phyloP scores from a whole-genome alignment of 2,888 invertebrate species.

The Meteorus cinctellus region DNA sequence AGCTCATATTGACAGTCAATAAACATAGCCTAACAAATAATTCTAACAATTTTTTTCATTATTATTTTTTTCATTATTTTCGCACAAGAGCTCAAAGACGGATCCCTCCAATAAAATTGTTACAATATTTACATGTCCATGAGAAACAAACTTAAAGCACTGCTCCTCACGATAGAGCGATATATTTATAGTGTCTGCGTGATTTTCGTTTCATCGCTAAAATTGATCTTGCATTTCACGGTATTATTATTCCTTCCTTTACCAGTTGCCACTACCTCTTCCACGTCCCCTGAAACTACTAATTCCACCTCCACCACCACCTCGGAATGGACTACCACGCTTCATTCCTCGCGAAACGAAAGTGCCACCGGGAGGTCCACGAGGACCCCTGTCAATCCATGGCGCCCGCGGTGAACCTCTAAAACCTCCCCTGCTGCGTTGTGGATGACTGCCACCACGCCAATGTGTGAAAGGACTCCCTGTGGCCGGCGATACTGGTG shows the following conservation, averaged over 20 bases:
- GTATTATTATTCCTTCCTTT: slow-evolving; percentile 72
- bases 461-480: slow-evolving; percentile 66
- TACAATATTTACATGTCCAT: slow-evolving; percentile 16
- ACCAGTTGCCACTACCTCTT: slow-evolving; percentile 64
- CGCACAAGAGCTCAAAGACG: background rate
- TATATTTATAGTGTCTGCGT: background rate
- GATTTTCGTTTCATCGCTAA: background rate
- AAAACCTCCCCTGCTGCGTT: slow-evolving; percentile 72
- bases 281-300: slow-evolving; percentile 67
- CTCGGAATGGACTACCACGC: slow-evolving; percentile 69
- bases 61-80: background rate
- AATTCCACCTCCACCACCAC: slow-evolving; percentile 57
- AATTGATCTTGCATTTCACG: slow-evolving; percentile 14
- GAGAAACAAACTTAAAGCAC: slow-evolving; percentile 1
- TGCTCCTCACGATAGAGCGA: background rate
- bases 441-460: slow-evolving; percentile 68
- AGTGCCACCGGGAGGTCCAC: slow-evolving; percentile 60
- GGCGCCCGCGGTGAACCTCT: slow-evolving; percentile 71
- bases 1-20: background rate
- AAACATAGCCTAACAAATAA: background rate
- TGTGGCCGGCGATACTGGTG: slow-evolving; percentile 41
- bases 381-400: slow-evolving; percentile 73
- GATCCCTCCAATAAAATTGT: slow-evolving; percentile 3
- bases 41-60: background rate
- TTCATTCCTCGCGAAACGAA: slow-evolving; percentile 66